A percentile compares a stretch with the other conserved stretches of the same genome.
Evolutionary conservation across 2,113 vertebrate genomes (phyloP).

Genomic region (Chrysochloris asiatica): DNA sequence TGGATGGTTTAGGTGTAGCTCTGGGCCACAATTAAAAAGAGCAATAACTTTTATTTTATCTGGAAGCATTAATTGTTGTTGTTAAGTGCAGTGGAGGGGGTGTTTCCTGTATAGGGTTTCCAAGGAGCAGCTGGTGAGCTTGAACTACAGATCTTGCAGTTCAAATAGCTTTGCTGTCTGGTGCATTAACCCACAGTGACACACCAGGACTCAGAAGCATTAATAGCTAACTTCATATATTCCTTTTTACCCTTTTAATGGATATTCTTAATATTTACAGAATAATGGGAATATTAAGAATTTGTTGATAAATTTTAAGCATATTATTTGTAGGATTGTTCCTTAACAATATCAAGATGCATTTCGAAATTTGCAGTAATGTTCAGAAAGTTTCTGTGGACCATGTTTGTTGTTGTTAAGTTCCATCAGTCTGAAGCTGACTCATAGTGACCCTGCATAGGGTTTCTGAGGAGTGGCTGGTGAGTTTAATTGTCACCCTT

Average conservation of each 20-base stretch:
- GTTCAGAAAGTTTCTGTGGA: neutral
- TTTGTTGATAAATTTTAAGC: neutral
- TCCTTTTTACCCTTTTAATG: neutral
- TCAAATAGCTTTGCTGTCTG: too few species aligned
- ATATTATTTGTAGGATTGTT: neutral
- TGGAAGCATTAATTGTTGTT: neutral
- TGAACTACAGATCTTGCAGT: too few species aligned
- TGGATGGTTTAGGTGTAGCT: neutral
- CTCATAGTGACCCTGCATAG: too few species aligned
- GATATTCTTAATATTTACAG: neutral
- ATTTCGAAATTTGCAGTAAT: neutral
- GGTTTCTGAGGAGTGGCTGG: too few species aligned
- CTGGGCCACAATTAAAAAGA: neutral
- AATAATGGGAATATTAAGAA: neutral
- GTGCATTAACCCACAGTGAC: too few species aligned
- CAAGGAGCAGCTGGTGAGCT: too few species aligned
- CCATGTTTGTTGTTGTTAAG: too few species aligned
- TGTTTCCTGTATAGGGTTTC: too few species aligned
- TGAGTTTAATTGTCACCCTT: too few species aligned
- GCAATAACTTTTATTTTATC: neutral
- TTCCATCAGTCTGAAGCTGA: too few species aligned
- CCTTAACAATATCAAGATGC: neutral
- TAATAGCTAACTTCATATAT: neutral
- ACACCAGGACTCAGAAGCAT: too few species aligned
- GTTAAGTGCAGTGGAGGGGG: too few species aligned